Conservation (phyloP, 2,797 vertebrate genomes). For the Harpagifer antarcticus region DNA sequence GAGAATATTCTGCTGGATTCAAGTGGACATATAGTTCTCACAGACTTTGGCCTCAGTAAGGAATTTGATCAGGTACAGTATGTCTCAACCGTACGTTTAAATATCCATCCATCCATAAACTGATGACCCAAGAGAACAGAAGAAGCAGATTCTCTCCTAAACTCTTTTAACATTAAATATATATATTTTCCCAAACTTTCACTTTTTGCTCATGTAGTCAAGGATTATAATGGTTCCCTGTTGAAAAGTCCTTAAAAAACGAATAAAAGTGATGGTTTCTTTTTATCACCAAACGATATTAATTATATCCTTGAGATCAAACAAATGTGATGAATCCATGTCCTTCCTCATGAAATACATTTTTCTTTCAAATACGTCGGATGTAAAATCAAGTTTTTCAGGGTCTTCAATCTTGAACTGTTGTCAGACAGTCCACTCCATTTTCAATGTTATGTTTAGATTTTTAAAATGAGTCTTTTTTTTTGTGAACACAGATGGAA, state of each 20-base stretch:
- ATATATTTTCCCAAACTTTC: background rate
- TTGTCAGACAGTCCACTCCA: background rate
- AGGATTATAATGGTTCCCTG: background rate
- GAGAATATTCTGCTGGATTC: slow-evolving; percentile 98
- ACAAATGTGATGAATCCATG: background rate
- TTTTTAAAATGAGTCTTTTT: slow-evolving; percentile 2
- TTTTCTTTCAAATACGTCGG: background rate
- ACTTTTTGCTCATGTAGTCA: background rate
- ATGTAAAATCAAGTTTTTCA: background rate
- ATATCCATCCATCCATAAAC: background rate
- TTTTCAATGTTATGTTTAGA: background rate
- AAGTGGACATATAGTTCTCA: slow-evolving; percentile 95
- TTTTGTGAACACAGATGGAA: slow-evolving; percentile 78
- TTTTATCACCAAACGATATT: background rate
- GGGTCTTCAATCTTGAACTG: background rate
- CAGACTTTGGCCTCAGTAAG: slow-evolving; percentile 98
- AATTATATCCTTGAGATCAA: background rate
- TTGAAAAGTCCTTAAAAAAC: background rate
- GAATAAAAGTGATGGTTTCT: background rate
- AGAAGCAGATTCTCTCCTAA: background rate
- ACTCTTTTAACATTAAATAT: background rate
- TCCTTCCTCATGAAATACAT: background rate
- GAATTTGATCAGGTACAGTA: slow-evolving; percentile 95
- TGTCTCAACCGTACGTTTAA: slow-evolving; percentile 41
- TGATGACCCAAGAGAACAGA: background rate